Evolutionary conservation across 2,113 vertebrate species (phyloP).

Genomic region (Thunnus thynnus): DNA sequence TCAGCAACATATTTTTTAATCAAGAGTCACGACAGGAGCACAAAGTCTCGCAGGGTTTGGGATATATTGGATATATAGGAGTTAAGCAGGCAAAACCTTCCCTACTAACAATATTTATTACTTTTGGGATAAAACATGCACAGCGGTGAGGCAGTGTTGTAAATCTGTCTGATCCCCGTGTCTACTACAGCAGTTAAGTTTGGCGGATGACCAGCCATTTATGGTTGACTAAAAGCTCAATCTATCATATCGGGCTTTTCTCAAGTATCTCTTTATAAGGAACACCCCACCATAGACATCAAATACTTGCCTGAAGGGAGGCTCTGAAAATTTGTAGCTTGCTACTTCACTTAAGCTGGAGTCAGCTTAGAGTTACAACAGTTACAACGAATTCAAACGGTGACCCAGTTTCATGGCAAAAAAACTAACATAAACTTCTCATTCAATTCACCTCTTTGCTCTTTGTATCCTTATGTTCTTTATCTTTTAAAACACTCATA

Average conservation of each 20-base stretch:
- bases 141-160: not conserved
- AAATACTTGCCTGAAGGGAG: not conserved
- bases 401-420: slow-evolving; percentile 9
- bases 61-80: slow-evolving; percentile 8
- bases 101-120: slow-evolving; percentile 35
- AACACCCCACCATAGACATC: not conserved
- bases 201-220: not conserved
- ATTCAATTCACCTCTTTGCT: not conserved
- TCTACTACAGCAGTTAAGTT: not conserved
- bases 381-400: not conserved
- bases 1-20: slow-evolving; percentile 5
- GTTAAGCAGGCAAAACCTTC: not conserved
- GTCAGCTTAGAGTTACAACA: not conserved
- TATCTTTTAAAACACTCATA: too few relatives aligned
- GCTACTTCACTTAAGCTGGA: not conserved
- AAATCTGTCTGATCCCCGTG: slow-evolving; percentile 4
- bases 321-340: not conserved
- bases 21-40: not conserved
- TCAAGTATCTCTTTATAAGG: not conserved
- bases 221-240: not conserved
- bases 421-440: not conserved
- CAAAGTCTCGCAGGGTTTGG: not conserved
- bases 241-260: not conserved
- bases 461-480: not conserved
- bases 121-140: slow-evolving; percentile 21